These are phyloP conservation scores for Seladonia tumulorum DNA, from an alignment of 2,888 invertebrate species.

Conservation along the genomic window DNA sequence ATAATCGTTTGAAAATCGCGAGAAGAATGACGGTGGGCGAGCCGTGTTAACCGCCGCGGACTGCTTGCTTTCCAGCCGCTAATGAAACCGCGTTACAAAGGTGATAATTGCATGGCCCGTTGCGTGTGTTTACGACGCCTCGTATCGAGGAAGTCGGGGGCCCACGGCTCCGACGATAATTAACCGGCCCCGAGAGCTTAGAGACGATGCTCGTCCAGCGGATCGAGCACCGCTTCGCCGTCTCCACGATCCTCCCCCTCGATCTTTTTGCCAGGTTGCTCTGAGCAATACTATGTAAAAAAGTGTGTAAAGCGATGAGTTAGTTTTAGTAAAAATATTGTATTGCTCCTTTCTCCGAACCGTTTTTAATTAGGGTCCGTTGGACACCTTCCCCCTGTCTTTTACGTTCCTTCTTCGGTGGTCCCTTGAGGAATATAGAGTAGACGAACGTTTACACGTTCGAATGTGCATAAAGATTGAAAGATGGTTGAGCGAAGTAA, in stretches of 20 bases:
- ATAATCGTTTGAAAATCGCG: background rate
- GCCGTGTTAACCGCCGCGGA: background rate
- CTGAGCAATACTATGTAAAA: too few species aligned
- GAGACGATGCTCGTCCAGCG: background rate
- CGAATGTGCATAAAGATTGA: background rate
- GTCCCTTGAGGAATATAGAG: too few species aligned
- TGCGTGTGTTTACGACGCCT: conserved; percentile 29
- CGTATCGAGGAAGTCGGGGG: conserved; percentile 21
- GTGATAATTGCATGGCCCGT: conserved; percentile 45
- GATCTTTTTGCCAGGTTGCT: background rate
- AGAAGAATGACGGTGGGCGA: background rate
- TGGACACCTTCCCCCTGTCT: too few species aligned
- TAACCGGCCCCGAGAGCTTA: background rate
- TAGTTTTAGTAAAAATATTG: too few species aligned
- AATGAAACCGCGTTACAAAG: conserved; percentile 48
- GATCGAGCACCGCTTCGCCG: background rate
- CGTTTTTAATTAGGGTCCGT: too few species aligned
- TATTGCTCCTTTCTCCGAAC: too few species aligned
- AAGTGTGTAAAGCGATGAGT: too few species aligned
- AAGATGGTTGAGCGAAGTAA: background rate
- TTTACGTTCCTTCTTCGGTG: too few species aligned
- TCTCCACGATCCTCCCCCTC: background rate
- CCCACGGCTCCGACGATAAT: conserved; percentile 1
- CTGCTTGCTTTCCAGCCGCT: conserved; percentile 35
- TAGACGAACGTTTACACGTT: too few species aligned